Evolutionary conservation across 2,113 vertebrate species (phyloP).

Genomic region (Cynoglossus semilaevis): DNA sequence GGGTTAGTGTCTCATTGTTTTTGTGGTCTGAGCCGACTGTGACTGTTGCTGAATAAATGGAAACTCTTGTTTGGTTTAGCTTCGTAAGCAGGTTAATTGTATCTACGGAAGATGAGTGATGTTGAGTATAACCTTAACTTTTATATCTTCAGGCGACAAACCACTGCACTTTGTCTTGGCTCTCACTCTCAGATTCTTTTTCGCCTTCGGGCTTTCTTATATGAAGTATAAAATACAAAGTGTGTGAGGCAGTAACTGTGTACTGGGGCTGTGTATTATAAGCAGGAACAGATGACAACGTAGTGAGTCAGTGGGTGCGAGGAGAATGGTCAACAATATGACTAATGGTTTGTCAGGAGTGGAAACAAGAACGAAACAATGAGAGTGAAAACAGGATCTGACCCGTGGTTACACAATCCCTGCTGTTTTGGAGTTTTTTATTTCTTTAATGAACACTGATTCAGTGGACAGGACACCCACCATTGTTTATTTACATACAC

Average conservation of each 20-base stretch:
- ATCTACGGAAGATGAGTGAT: slow-evolving; percentile 33
- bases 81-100: slow-evolving; percentile 32
- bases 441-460: slow-evolving; percentile 41
- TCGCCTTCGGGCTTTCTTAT: not conserved
- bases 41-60: slow-evolving; percentile 39
- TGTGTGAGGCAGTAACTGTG: not conserved
- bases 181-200: not conserved
- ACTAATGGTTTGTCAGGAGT: slow-evolving; percentile 31
- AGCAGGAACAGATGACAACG: slow-evolving; percentile 10
- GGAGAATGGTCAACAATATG: slow-evolving; percentile 14
- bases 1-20: slow-evolving; percentile 34
- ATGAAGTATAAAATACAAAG: not conserved
- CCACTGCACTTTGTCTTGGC: not conserved
- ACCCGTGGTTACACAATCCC: slow-evolving; percentile 13
- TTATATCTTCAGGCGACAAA: slow-evolving; percentile 4
- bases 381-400: slow-evolving; percentile 18
- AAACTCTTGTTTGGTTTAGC: slow-evolving; percentile 12
- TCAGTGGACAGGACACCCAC: slow-evolving; percentile 37
- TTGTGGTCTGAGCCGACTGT: slow-evolving; percentile 49
- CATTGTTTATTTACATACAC: not conserved
- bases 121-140: slow-evolving; percentile 16
- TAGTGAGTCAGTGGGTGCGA: not conserved
- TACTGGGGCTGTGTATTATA: not conserved
- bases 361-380: slow-evolving; percentile 34
- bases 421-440: slow-evolving; percentile 14